A percentile compares a stretch with the other conserved stretches of the same genome.
phyloP scores from a whole-genome alignment of 2,113 vertebrate species.

The Megaleporinus macrocephalus region DNA sequence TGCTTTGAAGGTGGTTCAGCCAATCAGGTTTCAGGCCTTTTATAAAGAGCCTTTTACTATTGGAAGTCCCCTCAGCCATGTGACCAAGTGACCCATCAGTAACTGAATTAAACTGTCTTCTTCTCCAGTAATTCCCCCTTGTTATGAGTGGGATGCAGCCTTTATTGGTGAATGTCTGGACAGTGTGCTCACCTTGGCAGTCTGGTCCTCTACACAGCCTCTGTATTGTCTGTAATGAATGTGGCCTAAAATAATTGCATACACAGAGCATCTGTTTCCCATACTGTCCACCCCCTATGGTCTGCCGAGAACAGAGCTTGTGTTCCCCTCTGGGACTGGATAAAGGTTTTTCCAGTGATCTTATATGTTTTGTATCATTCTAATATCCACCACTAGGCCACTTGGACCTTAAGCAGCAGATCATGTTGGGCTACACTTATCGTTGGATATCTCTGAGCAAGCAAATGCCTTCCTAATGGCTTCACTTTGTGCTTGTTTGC shows the following conservation, averaged over 20 bases:
- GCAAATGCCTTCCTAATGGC: not conserved
- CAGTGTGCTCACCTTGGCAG: constrained; percentile 64
- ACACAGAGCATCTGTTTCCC: constrained; percentile 75
- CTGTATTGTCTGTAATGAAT: constrained; percentile 66
- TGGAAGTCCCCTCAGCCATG: not conserved
- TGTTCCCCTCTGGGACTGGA: constrained; percentile 67
- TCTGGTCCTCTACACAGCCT: constrained; percentile 67
- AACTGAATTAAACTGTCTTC: not conserved
- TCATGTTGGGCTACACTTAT: not conserved
- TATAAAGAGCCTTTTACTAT: not conserved
- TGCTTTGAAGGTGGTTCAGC: not conserved
- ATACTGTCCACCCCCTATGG: constrained; percentile 62
- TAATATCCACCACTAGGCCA: constrained; percentile 55
- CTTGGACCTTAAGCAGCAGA: constrained; percentile 46
- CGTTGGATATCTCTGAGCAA: not conserved
- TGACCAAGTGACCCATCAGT: constrained; percentile 1
- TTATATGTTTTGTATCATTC: constrained; percentile 59
- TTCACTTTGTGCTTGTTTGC: not conserved
- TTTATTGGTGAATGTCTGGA: constrained; percentile 71
- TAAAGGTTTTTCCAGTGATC: constrained; percentile 71
- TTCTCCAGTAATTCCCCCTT: constrained; percentile 19
- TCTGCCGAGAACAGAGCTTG: constrained; percentile 48
- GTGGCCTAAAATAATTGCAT: constrained; percentile 73
- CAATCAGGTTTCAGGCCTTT: not conserved
- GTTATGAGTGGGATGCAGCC: constrained; percentile 22